phyloP scores from a whole-genome alignment of 2,888 invertebrate species.

The Seira sanloemensis region DNA sequence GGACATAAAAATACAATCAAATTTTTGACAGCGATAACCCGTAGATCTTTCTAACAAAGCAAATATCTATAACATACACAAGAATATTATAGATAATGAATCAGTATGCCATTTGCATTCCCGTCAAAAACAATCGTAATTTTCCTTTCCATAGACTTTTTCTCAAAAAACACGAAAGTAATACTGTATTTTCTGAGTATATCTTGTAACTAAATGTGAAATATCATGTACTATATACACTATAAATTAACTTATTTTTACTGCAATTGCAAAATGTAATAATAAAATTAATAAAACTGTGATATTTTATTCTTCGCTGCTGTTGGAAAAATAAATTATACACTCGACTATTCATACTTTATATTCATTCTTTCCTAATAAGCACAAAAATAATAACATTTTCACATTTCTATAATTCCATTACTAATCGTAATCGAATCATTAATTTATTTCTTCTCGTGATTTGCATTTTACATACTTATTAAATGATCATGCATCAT shows the following conservation, averaged over 20 bases:
- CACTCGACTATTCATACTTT: constrained; percentile 48
- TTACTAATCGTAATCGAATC: too few relatives aligned
- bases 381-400: too few relatives aligned
- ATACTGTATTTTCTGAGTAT: neutral
- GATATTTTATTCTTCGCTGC: constrained; percentile 42
- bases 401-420: too few relatives aligned
- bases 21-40: constrained; percentile 9
- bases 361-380: too few relatives aligned
- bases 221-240: neutral
- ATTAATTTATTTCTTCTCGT: too few relatives aligned
- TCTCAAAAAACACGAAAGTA: neutral
- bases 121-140: neutral
- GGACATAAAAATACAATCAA: constrained; percentile 16
- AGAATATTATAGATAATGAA: constrained; percentile 18
- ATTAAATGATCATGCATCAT: too few relatives aligned
- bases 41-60: constrained; percentile 43
- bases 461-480: too few relatives aligned
- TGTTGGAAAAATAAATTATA: constrained; percentile 27
- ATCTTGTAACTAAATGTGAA: neutral
- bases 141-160: neutral
- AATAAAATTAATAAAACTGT: constrained; percentile 46
- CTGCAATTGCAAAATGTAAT: constrained; percentile 15
- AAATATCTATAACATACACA: neutral
- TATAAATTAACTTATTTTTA: constrained; percentile 30
- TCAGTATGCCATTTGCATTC: neutral